Evolutionary conservation across 2,888 invertebrate genomes (phyloP), one percentile per base, ranked within the genome.

Genomic region (Phrixothrix hirtus): DNA sequence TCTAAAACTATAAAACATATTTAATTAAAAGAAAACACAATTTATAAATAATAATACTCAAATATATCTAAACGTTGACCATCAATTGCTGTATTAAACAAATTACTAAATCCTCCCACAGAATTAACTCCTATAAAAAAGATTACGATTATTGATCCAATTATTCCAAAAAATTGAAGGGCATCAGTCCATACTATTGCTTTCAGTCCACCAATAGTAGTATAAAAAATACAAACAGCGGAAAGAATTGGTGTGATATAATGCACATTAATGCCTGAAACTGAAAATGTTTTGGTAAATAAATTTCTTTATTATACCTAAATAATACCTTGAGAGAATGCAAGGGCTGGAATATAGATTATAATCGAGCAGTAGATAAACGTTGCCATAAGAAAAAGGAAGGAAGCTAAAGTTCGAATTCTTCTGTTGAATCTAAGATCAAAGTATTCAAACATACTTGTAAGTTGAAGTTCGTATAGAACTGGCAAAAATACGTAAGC

Each of bases 151-250:
- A 79, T 69, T 25, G 83, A 80, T 1, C 79, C 77, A 9, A 77
- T 61, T 36, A 79, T 80, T 0, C 84, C 79, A 9, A 81, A 72
- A 30, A 83, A 81, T 41, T 85, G 83, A 41, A 81, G 67, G 6
- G 79, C 76, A 52, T 81, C 81, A 4, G 85, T 81, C 74, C 84
- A 83, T 1, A 86, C 82, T 4, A 86, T 82, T 2, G 85, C 86
- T 65, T 83, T 77, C 17, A 86, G 68, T 2, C 86, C 85, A 26
- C 84, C 88, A 21, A 88, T 68, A 0, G 87, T 85, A 4, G 88
- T 88, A 63, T 89, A 86, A 30, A 88, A 85, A 16, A 88, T 87
- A 68, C 89, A 89, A 1, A 85, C 78, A 1, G 83, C 74, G 63
- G 87, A 87, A n/a, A 87, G 79, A 0, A 86, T 77, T 1, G 85